These are phyloP conservation scores for Betta splendens DNA, from an alignment of 2,797 vertebrate species.

Conservation along the genomic window DNA sequence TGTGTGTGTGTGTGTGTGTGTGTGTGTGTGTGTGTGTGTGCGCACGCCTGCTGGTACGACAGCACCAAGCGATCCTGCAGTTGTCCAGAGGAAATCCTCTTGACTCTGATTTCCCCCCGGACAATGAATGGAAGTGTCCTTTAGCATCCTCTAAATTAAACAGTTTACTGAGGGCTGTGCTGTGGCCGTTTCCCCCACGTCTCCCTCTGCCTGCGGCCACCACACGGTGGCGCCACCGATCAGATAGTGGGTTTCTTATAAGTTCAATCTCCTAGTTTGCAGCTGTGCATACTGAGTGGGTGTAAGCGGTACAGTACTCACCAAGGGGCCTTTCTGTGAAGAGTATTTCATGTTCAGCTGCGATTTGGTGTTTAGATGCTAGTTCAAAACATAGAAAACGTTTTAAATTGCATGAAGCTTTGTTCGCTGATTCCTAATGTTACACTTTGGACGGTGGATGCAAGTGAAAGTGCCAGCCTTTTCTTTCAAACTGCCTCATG, in stretches of 20 bases:
- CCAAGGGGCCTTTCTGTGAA: slow-evolving; percentile 12
- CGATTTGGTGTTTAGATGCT: slow-evolving; percentile 5
- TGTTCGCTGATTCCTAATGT: not conserved
- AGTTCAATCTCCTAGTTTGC: slow-evolving; percentile 32
- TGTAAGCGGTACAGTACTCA: slow-evolving; percentile 36
- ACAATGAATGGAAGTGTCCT: slow-evolving; percentile 78
- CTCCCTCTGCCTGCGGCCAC: slow-evolving; percentile 18
- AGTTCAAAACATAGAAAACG: not conserved
- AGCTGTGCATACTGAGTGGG: slow-evolving; percentile 58
- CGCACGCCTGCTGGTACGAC: slow-evolving; percentile 30
- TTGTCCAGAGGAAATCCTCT: slow-evolving; percentile 77
- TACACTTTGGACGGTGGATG: not conserved
- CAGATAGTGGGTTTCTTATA: slow-evolving; percentile 47
- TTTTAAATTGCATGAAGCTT: not conserved
- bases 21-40: not conserved
- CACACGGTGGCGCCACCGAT: slow-evolving; percentile 71
- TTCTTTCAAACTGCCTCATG: slow-evolving; percentile 52
- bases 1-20: not conserved
- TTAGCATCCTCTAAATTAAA: slow-evolving; percentile 57
- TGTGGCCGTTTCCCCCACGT: slow-evolving; percentile 26
- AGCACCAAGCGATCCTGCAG: slow-evolving; percentile 48
- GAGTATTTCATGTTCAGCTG: slow-evolving; percentile 1
- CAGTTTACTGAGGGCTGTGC: slow-evolving; percentile 16
- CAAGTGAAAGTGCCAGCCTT: slow-evolving; percentile 37
- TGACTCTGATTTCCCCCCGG: slow-evolving; percentile 36